Evolutionary conservation across 1,140 invertebrate genomes (phyloP), one percentile per base, ranked within the genome.

Genomic region (Sycobia sp.): DNA sequence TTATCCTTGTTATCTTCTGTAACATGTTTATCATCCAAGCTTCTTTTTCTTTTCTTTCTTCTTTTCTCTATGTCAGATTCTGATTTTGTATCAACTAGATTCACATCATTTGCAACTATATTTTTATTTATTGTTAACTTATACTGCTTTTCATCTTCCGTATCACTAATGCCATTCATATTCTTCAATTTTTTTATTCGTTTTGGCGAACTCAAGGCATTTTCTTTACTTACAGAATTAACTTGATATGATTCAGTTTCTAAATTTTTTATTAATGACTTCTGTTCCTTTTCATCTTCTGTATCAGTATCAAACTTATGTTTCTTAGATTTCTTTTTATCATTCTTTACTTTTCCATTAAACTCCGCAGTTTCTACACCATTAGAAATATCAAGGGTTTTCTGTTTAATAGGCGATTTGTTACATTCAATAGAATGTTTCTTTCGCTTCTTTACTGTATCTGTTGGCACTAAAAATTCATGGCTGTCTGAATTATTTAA

Each of bases 161-260:
- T 44, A 32, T 44, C 27, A 44, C 13, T 60, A 32, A 4, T 7
- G 11, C 11, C 38, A 50, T 44, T 13, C 56, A 47, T 46, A 18
- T 32, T 66, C 62, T 29, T 66, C 56, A 47, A 53, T 14, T 32
- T 66, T 66, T 29, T 66, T 55, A 50, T 62, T 54, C 25, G 16
- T 20, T 34, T 27, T 18, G 7, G 44, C 32, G 34, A 29, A 7
- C 5, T 4, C 4, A 11, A 7, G 4, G 4, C 5, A 7, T 7
- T 7, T 32, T 7, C 4, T 32, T 32, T 11, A 11, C 5, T 32
- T 11, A 7, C 5, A 7, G 29, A 32, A 7, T 32, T 32, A 7
- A 7, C 29, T 32, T 32, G 29, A 11, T 32, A 4, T 7, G 29
- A 4, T 7, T 32, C 29, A 32, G 29, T 32, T 32, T 7, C 4